These are phyloP conservation scores for Periophthalmus magnuspinnatus DNA, from an alignment of 2,797 vertebrate species.

Conservation along the genomic window DNA sequence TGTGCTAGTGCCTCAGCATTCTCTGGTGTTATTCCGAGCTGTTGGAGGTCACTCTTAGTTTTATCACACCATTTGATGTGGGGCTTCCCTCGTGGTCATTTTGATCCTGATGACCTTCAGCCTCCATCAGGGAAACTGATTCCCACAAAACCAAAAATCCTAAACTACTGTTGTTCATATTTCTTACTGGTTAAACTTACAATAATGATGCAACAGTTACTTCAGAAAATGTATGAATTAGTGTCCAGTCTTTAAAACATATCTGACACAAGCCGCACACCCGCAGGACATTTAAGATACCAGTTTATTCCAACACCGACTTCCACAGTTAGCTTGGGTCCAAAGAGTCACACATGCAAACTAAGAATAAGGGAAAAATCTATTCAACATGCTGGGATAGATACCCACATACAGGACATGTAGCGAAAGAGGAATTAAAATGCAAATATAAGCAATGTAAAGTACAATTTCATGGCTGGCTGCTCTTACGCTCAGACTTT, in stretches of 20 bases:
- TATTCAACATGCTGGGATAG: background rate
- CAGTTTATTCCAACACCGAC: background rate
- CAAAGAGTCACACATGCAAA: background rate
- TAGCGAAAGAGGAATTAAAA: constrained; percentile 1
- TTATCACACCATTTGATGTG: no score
- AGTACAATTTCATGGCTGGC: constrained; percentile 7
- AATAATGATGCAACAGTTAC: background rate
- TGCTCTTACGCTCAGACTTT: background rate
- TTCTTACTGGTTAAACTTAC: background rate
- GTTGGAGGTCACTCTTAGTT: no score
- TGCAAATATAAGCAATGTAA: constrained; percentile 5
- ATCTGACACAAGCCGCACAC: background rate
- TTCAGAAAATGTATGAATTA: no score
- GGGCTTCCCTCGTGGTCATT: no score
- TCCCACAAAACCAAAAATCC: background rate
- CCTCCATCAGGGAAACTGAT: background rate
- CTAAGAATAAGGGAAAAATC: background rate
- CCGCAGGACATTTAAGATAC: background rate
- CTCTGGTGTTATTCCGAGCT: no score
- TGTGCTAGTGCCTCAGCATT: no score
- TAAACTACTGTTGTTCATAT: background rate
- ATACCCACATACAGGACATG: background rate
- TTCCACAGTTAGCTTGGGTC: no score
- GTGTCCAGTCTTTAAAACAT: no score
- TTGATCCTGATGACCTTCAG: no score